Evolutionary conservation across 2,113 vertebrate genomes (phyloP), one percentile per base, ranked within the genome.

Genomic region (Myiozetetes cayanensis): DNA sequence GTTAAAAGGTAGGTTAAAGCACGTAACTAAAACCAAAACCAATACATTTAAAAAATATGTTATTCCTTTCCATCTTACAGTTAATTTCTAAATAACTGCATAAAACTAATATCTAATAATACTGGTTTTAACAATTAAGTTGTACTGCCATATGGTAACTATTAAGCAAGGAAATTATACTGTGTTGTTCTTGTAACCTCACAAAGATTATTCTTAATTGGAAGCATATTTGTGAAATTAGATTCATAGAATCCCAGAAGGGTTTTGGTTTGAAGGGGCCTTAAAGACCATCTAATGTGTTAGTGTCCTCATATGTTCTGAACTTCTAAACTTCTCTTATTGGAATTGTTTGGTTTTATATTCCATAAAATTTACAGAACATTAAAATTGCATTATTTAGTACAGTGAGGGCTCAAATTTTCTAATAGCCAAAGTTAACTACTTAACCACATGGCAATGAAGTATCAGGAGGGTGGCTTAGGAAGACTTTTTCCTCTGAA

Each of bases 11-110:
- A 59, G 21, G 16, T 44, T 90, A 63, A 80, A n/a, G 14, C 37
- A 3, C 30, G 5, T 77, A 55, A 65, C 22, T 68, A 28, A 87
- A 90, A 67, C 11, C 11, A 37, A 37, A 37, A 37, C 37, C 37
- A 17, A 1, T 30, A 18, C 19, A 43, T 83, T 74, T 25, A 4
- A 0, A 10, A 66, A 86, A 59, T 16, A 28, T 2, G 2, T 10
- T 44, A 16, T 23, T 66, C 14, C 59, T 80, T 75, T 67, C 19
- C 19, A 15, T 39, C 68, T 73, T 81, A 5, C 4, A 14, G 31
- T 44, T 44, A 2, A 81, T 90, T 59, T 93, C 30, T 33, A 56
- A 70, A 17, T 25, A 76, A 46, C 44, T 77, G 30, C 7, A 25
- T 63, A 92, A 73, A 81, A 22, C 14, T 53, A 33, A 10, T 71